Evolutionary conservation across 2,888 invertebrate species (phyloP).

Genomic region (Apamea sordens): DNA sequence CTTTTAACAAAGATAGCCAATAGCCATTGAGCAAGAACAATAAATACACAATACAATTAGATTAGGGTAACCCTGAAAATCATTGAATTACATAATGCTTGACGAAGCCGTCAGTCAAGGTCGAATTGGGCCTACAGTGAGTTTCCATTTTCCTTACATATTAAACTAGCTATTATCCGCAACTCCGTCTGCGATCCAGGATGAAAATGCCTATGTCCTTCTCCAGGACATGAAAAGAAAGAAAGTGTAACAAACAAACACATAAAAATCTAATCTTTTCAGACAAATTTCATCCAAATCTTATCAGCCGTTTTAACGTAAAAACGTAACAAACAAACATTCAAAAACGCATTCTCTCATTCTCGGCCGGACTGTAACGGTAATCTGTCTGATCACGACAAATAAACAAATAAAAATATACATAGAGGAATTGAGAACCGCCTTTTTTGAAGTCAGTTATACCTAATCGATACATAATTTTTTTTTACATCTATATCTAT

Average conservation of each 20-base stretch:
- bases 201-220: neutral
- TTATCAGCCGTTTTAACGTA: too few relatives aligned
- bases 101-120: conserved; percentile 24
- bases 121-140: neutral
- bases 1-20: conserved; percentile 19
- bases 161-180: neutral
- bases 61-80: conserved; percentile 34
- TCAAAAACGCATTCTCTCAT: too few relatives aligned
- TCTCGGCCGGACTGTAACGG: too few relatives aligned
- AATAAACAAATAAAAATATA: neutral
- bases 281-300: too few relatives aligned
- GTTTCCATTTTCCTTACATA: conserved; percentile 35
- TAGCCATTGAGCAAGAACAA: conserved; percentile 3
- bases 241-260: neutral
- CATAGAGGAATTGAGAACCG: neutral
- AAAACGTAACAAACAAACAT: neutral
- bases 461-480: too few relatives aligned
- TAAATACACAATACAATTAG: conserved; percentile 4
- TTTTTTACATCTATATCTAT: too few relatives aligned
- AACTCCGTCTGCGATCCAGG: neutral
- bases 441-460: too few relatives aligned
- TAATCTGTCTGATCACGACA: neutral
- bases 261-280: too few relatives aligned
- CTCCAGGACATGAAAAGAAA: neutral
- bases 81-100: conserved; percentile 43